Base-by-base conservation (phyloP, 2,888 invertebrate species). In the Cephus rjabovi region DNA sequence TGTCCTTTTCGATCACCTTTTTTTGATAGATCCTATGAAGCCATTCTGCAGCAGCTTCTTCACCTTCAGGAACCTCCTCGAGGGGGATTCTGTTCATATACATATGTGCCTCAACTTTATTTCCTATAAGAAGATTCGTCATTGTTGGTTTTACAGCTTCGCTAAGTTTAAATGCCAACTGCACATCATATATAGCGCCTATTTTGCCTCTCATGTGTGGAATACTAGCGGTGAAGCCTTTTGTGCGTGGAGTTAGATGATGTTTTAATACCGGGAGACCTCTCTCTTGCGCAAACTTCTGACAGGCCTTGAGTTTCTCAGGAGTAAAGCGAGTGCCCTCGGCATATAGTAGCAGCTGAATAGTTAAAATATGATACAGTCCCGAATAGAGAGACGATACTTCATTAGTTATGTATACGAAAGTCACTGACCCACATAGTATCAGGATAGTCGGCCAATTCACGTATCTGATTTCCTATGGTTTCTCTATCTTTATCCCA, bases 301-400 rank as follows among this genome's bases (percentile, higher is more conserved):
- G 93, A 79, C 98, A 97, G 1, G 96, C 96, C 91, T 95, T 95
- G 88, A 97, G 97, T 90, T 99, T 99, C 84, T 94, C 95, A 74
- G 94, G 92, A 0, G 98, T 98, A 88, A 97, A 98, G 76, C 98
- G 94, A 0, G 98, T 99, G 15, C 98, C 98, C 93, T 99, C 98
- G 0, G 98, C 97, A 88, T 97, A 98, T 81, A 98, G 91, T 76
- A 98, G 92, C 81, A 98, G 92, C 97, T 97, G 87, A 69, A 93
- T 56, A 56, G 23, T 23, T 23, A 93, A 79, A 76, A 77, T 30
- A 31, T 74, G 9, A 74, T 74, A n/a, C 9, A 33, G 90, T 92
- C 75, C 40, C 40, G 69, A 34, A 71, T 31, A 34, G 11, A n/a
- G 71, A 71, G 9, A 71, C 9, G 15, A 71, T 31, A 33, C 15